These are phyloP conservation scores for Danionella dracula DNA, from an alignment of 2,797 vertebrate species.

Conservation along the genomic window DNA sequence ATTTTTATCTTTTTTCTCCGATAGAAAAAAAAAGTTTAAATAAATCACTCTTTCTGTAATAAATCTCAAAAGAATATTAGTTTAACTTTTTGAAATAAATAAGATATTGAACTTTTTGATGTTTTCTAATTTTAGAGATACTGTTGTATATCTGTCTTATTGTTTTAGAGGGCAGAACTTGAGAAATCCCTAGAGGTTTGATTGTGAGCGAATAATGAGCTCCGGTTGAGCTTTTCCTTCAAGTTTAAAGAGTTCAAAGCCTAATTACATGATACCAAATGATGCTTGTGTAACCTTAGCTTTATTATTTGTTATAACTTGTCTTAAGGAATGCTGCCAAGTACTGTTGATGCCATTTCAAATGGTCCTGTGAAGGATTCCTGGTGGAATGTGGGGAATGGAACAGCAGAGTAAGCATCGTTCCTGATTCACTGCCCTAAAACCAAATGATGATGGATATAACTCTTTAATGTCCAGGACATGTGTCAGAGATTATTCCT, in stretches of 20 bases:
- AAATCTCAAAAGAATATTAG: too few relatives aligned
- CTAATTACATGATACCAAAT: slow-evolving; percentile 12
- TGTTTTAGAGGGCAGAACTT: too few relatives aligned
- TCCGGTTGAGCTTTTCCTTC: background rate
- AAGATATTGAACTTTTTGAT: too few relatives aligned
- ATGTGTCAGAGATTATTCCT: slow-evolving; percentile 33
- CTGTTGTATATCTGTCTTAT: too few relatives aligned
- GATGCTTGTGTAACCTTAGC: slow-evolving; percentile 25
- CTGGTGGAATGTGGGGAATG: slow-evolving; percentile 61
- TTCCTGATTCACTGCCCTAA: slow-evolving; percentile 45
- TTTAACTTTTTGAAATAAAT: too few relatives aligned
- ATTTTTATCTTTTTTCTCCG: too few relatives aligned
- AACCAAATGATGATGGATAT: slow-evolving; percentile 50
- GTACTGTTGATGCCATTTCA: slow-evolving; percentile 46
- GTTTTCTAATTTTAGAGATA: too few relatives aligned
- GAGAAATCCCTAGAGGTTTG: background rate
- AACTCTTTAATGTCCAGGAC: slow-evolving; percentile 34
- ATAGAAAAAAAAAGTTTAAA: too few relatives aligned
- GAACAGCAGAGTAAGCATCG: slow-evolving; percentile 48
- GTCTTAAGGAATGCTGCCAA: slow-evolving; percentile 60
- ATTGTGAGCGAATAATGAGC: background rate
- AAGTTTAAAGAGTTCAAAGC: background rate
- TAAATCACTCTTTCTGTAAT: too few relatives aligned
- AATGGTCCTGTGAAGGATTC: slow-evolving; percentile 51
- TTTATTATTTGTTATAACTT: slow-evolving; percentile 58